Evolutionary conservation across 1,140 invertebrate genomes (phyloP), one percentile per base, ranked within the genome.

Genomic region (Harpegnathos saltator): DNA sequence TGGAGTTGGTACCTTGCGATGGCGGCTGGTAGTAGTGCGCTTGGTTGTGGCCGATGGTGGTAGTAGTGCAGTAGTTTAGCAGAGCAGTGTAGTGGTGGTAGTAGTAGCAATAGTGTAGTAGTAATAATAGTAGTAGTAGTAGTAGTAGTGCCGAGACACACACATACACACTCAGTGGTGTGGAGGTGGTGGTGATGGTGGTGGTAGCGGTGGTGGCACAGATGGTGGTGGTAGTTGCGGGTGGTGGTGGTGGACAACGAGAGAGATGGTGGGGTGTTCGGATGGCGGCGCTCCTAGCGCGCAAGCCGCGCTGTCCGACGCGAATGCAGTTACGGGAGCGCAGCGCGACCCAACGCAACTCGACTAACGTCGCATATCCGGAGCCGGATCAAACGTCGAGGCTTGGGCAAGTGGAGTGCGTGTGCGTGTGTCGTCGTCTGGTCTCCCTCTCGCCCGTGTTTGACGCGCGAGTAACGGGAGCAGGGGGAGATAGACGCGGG

Each of bases 281-380:
- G 92, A 91, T 93, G 92, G 92, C 92, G 92, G 91, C 92, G 93
- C 91, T 92, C 86, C 88, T 90, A 92, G 93, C 92, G 93, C 92
- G 92, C 91, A 92, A 91, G 93, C 91, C 92, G 91, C 89, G 86
- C 91, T 90, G 87, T 87, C 85, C 72, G 91, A 93, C 92, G 91
- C 92, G 93, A 92, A 94, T 94, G 93, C 94, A 94, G 94, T 94
- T 94, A 94, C 94, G 94, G 93, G 93, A 94, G 94, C 93, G 94
- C 94, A 94, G 93, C 93, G 94, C 93, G 94, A 94, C 93, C 92
- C 91, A 93, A 93, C 93, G 92, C 93, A 94, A 92, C 92, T 91
- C 91, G 86, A 89, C 89, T 91, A 92, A 93, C 92, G 87, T 89
- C 84, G 93, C 92, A 93, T 91, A 92, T 92, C 89, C 91, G 90